Evolutionary conservation across 2,888 invertebrate genomes (phyloP), one percentile per base, ranked within the genome.

Genomic region (Hemistola chrysoprasaria): DNA sequence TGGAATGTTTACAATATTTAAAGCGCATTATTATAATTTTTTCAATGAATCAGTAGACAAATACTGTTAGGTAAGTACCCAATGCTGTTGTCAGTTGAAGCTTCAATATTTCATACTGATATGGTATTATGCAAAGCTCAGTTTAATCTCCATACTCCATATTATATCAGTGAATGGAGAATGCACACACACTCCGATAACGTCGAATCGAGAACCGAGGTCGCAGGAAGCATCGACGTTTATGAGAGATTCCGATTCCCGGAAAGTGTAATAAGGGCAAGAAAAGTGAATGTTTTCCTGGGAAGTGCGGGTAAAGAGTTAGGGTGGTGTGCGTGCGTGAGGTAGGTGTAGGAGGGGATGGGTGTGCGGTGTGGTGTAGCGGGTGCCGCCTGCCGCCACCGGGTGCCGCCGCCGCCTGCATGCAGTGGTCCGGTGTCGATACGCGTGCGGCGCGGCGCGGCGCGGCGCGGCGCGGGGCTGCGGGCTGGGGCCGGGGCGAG

Each of bases 401-500:
- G 50, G 56, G 55, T 43, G 51, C 56, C 47, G 44, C 54, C 23
- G 58, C 57, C 54, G 59, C 51, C 51, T 41, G 50, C 54, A 70
- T 82, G 84, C 84, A 80, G 84, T 72, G 78, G 45, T 65, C 77
- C 71, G 78, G 78, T 84, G 81, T 82, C 84, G 72, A 83, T 83
- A 83, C 75, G 79, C 71, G 77, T 71, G 72, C 71, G 70, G 62
- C 59, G 56, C 52, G 49, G 55, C 56, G 48, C 48, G 59, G 51
- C 55, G 55, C 49, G 57, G 52, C 50, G 50, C 56, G 56, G 57
- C 38, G 56, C 41, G 53, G 49, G 50, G 59, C 53, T 45, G 54
- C 50, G 53, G 47, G 47, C 50, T 56, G 47, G 36, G 45, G 26
- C 53, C 63, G 62, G 56, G 50, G 65, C 62, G 68, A 60, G 65